Conservation (phyloP, 2,888 invertebrate species). For the Heteromyza rotundicornis region DNA sequence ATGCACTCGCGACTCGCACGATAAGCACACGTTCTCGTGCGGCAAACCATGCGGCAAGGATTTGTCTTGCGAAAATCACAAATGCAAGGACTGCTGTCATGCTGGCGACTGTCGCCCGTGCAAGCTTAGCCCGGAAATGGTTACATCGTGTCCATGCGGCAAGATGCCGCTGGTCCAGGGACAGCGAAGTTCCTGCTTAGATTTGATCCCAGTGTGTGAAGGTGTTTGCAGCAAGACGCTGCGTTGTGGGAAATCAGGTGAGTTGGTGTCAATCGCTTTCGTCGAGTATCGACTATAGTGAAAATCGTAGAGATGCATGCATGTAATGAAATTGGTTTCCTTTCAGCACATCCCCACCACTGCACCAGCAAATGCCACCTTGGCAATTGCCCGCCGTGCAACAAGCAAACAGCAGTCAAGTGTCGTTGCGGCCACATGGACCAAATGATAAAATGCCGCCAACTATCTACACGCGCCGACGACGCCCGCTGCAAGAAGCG, state of each 20-base stretch:
- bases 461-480: conserved; percentile 73
- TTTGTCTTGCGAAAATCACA: conserved; percentile 74
- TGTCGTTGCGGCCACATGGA: conserved; percentile 89
- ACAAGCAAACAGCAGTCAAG: conserved; percentile 73
- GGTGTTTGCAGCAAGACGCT: conserved; percentile 71
- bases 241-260: conserved; percentile 73
- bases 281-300: too few relatives aligned
- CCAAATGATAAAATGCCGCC: conserved; percentile 78
- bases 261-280: too few relatives aligned
- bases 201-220: conserved; percentile 83
- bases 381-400: conserved; percentile 81
- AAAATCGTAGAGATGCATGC: neutral
- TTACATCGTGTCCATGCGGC: conserved; percentile 80
- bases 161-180: conserved; percentile 65
- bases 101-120: conserved; percentile 72
- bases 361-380: conserved; percentile 71
- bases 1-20: conserved; percentile 68
- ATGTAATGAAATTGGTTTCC: too few relatives aligned
- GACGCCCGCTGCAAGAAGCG: conserved; percentile 86
- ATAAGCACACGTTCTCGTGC: conserved; percentile 67
- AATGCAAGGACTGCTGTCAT: conserved; percentile 74
- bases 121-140: conserved; percentile 66
- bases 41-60: conserved; percentile 68
- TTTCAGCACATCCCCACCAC: conserved; percentile 67
- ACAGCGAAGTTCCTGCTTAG: conserved; percentile 74